A percentile compares a stretch with the other conserved stretches of the same genome.
Evolutionary conservation across 2,797 vertebrate genomes (phyloP).

Genomic region (Rhincodon typus): DNA sequence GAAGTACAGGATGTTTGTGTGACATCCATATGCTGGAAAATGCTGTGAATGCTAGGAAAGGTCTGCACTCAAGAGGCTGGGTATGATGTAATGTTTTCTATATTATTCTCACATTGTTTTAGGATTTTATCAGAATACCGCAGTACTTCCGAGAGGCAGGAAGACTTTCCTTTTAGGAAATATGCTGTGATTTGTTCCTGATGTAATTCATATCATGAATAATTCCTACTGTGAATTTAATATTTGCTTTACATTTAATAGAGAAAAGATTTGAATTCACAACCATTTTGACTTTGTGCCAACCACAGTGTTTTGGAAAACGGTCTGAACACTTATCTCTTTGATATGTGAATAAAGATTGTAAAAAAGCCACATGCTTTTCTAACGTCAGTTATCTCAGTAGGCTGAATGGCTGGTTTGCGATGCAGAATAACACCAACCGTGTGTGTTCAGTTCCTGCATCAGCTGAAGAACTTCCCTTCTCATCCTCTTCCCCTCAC

Average conservation of each 20-base stretch:
- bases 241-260: not conserved
- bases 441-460: too few species aligned
- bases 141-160: slow-evolving; percentile 11
- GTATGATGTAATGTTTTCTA: slow-evolving; percentile 29
- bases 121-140: not conserved
- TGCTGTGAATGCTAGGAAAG: not conserved
- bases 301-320: not conserved
- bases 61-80: not conserved
- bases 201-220: not conserved
- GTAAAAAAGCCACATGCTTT: not conserved
- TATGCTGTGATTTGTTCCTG: not conserved
- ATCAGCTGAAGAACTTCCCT: too few species aligned
- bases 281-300: not conserved
- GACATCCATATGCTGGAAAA: not conserved
- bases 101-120: slow-evolving; percentile 18
- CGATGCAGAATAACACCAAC: too few species aligned
- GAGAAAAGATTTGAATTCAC: not conserved
- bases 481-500: too few species aligned
- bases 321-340: not conserved
- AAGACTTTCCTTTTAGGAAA: not conserved
- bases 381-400: too few species aligned
- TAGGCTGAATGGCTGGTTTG: too few species aligned
- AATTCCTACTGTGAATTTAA: not conserved
- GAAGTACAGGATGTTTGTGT: not conserved
- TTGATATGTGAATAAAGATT: not conserved